Evolutionary conservation across 2,113 vertebrate species (phyloP), one percentile per base, ranked within the genome.

Genomic region (Triplophysa tibetana): DNA sequence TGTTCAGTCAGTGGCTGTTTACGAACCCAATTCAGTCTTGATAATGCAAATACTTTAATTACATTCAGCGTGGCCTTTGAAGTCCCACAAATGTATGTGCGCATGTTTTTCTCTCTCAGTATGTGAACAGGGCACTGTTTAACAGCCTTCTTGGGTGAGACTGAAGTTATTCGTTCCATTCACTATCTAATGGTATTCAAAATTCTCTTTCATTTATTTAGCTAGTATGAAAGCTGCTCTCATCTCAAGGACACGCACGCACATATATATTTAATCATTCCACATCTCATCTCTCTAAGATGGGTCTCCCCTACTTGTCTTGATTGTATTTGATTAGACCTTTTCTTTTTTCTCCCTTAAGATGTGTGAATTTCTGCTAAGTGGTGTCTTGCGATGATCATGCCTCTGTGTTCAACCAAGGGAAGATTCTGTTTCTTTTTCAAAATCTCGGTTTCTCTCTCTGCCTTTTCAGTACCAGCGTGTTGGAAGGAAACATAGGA

Each of bases 201-300:
- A 81, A 81, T 84, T 78, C 75, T 54, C 63, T 84, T 84, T 78
- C 45, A 84, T 81, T 81, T 81, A 78, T 81, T 81, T 75, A 74
- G 69, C 64, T 63, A 24, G 78, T 75, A 78, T 78, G 69, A 74
- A 84, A 84, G 54, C 38, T 72, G 50, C 26, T 66, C 63, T 78
- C 14, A 69, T 75, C 67, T 64, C 66, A 33, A 62, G 73, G 67
- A 73, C 66, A 41, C 65, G 64, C 67, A 45, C 60, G 38, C 41
- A 67, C 63, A 68, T 65, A 13, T 65, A 54, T 70, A 70, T 70
- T 56, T 58, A 41, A 54, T 66, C 29, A 33, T 66, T 73, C 41
- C 62, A 65, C 75, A 65, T 73, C n/a, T 78, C 72, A 38, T 83
- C 29, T 75, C 50, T 41, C 24, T 13, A 33, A 19, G 64, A 19